phyloP scores from a whole-genome alignment of 2,113 vertebrate genomes.

The Emydocephalus ijimae region DNA sequence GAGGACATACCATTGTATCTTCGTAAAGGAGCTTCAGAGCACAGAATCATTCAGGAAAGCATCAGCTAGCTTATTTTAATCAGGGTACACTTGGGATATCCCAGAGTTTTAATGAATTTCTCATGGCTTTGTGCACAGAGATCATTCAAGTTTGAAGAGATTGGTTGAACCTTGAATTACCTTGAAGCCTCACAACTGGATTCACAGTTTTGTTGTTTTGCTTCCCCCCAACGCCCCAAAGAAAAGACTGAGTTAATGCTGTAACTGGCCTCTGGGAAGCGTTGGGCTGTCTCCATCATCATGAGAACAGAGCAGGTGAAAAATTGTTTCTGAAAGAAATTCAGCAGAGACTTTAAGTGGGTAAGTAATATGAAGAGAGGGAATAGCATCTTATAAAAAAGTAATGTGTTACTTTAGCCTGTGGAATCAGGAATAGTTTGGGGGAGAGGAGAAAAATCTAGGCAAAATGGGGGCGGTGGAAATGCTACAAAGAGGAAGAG shows the following conservation, averaged over 20 bases:
- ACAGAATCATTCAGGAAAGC: background rate
- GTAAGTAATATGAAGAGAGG: slow-evolving; percentile 72
- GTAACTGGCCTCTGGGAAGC: slow-evolving; percentile 19
- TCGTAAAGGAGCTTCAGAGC: background rate
- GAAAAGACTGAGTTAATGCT: slow-evolving; percentile 37
- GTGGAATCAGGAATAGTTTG: background rate
- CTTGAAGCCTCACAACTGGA: background rate
- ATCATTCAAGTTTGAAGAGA: background rate
- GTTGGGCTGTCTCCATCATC: background rate
- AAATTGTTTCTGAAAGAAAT: slow-evolving; percentile 62
- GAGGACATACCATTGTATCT: slow-evolving; percentile 28
- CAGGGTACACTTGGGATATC: background rate
- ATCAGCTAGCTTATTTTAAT: background rate
- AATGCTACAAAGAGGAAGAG: slow-evolving; percentile 29
- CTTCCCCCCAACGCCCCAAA: background rate
- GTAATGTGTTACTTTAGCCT: slow-evolving; percentile 63
- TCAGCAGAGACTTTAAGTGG: slow-evolving; percentile 66
- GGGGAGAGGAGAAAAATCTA: slow-evolving; percentile 42
- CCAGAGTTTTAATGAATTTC: background rate
- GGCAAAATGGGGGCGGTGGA: slow-evolving; percentile 35
- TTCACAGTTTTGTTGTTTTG: background rate
- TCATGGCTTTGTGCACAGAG: background rate
- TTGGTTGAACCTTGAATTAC: background rate
- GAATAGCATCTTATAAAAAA: slow-evolving; percentile 64
- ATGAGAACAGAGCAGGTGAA: slow-evolving; percentile 49